Base-by-base conservation (phyloP, 2,888 invertebrate genomes). In the Petrolisthes manimaculis region DNA sequence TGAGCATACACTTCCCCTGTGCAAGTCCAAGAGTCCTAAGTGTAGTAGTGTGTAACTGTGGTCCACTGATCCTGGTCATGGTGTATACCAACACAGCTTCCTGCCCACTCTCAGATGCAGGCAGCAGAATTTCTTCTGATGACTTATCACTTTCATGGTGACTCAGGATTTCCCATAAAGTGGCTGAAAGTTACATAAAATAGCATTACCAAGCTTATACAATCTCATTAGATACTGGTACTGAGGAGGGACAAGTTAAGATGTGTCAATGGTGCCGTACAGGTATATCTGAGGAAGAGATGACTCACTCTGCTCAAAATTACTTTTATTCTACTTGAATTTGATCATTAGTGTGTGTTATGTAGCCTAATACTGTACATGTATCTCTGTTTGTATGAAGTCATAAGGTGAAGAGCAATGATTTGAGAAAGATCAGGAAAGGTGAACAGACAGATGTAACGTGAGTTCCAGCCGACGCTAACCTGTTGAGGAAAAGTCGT, bases 41-140 rank as follows among this genome's bases (percentile, higher is more conserved):
- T 51, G 88, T 84, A 5, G 83, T 83, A n/a, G 86, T 79, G 56
- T 61, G 83, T 9, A 90, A 75, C 6, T 90, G 83, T 21, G 81
- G 12, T 5, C 86, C 88, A 51, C 77, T 86, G 80, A 90, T 67
- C 56, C 86, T 85, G 21, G 88, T 21, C 90, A 90, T 90, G 51
- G 88, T 83, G 61, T 88, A 90, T 53, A 90, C 90, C 78, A 90
- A 53, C 79, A 88, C 88, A 18, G 88, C 82, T 55, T 90, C 90
- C 54, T 21, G 51, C 5, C 24, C 53, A 83, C 83, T 74, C 8
- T 74, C 85, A 21, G 69, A 53, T 37, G 78, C 14, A 0, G 88
- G 86, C 1, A 88, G 78, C 56, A 83, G 80, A 12, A n/a, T 51
- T 3, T 85, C 89, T 5, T 37, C 18, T 2, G 56, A 54, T 24